Conservation (phyloP, 2,113 vertebrate genomes). For the Nerophis lumbriciformis region DNA sequence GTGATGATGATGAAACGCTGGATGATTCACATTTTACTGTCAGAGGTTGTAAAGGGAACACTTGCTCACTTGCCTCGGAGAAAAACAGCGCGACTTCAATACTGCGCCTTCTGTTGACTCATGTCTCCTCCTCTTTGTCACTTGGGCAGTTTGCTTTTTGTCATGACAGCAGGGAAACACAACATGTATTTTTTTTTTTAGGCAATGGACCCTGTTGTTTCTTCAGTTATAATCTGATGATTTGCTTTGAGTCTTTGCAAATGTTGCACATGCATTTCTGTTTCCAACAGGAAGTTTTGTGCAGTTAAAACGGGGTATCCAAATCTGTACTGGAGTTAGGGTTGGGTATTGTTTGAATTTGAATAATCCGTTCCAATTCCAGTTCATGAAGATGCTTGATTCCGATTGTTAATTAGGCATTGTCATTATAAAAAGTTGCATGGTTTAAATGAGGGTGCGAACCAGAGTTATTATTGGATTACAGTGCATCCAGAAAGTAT, state of each 20-base stretch:
- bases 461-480: too few relatives aligned
- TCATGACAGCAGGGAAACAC: constrained; percentile 5
- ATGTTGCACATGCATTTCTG: not conserved
- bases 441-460: too few relatives aligned
- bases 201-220: not conserved
- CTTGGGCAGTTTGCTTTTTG: constrained; percentile 27
- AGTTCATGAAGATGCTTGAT: too few relatives aligned
- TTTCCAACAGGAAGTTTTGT: not conserved
- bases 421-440: too few relatives aligned
- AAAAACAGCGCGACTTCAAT: constrained; percentile 32
- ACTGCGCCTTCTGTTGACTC: constrained; percentile 32
- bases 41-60: constrained; percentile 48
- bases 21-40: constrained; percentile 68
- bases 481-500: too few relatives aligned
- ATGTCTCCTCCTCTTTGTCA: constrained; percentile 21
- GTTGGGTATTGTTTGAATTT: too few relatives aligned
- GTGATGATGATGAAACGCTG: constrained; percentile 53
- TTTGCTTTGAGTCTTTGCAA: not conserved
- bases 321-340: too few relatives aligned
- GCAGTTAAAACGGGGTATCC: not conserved
- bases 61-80: constrained; percentile 37
- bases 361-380: too few relatives aligned
- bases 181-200: constrained; percentile 1
- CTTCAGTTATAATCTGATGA: not conserved
- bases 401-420: too few relatives aligned